Percentiles rank a stretch among this genome's conserved stretches.
Evolutionary conservation across 1,140 invertebrate genomes (phyloP).

Genomic region (Magallana ariakensis): DNA sequence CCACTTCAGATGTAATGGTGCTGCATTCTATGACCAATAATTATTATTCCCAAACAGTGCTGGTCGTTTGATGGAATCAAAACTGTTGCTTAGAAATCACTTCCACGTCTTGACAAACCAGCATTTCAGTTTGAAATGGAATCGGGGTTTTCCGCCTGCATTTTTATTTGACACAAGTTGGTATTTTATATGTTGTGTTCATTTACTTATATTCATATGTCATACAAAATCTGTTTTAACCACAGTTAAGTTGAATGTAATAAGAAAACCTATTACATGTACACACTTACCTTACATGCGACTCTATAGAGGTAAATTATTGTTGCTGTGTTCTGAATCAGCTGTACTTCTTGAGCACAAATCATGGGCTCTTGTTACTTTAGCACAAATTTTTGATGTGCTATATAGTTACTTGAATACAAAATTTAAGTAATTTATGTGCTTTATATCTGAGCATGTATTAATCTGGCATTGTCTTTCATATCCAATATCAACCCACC

Average conservation of each 20-base stretch:
- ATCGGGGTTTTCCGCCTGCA: background rate
- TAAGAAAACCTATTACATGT: no score
- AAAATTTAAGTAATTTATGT: no score
- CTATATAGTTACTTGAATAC: no score
- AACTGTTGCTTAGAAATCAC: background rate
- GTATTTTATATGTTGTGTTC: conserved; percentile 15
- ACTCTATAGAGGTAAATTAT: no score
- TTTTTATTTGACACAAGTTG: conserved; percentile 29
- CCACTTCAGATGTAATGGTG: conserved; percentile 16
- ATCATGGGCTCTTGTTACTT: no score
- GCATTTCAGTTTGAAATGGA: background rate
- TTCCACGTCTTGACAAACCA: background rate
- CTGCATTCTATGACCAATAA: conserved; percentile 19
- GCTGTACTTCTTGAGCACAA: no score
- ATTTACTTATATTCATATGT: background rate
- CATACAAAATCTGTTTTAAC: conserved; percentile 5
- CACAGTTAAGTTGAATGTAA: background rate
- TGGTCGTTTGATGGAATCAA: background rate
- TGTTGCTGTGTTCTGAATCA: no score
- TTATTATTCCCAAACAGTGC: conserved; percentile 6
- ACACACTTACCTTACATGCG: no score
- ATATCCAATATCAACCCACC: no score
- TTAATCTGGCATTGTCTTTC: no score
- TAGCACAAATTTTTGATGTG: no score
- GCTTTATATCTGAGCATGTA: no score